Evolutionary conservation across 1,140 invertebrate genomes (phyloP).

Genomic region (Drosophila triauraria): DNA sequence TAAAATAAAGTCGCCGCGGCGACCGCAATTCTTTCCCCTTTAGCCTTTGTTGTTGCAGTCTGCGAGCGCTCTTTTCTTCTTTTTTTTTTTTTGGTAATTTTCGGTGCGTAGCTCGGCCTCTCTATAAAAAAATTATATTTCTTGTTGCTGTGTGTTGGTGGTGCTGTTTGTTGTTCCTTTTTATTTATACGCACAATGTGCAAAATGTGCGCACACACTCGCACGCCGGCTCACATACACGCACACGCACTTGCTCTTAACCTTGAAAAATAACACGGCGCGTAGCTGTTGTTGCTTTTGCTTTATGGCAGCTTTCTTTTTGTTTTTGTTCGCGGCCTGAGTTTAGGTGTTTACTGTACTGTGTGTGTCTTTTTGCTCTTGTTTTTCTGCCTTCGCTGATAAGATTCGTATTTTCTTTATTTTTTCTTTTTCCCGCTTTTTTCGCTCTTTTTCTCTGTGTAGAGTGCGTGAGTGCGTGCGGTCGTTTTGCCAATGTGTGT

Average conservation of each 20-base stretch:
- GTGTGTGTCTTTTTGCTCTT: conserved; percentile 35
- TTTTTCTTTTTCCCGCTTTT: conserved; percentile 52
- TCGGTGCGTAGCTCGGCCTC: conserved; percentile 42
- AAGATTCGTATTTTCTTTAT: conserved; percentile 63
- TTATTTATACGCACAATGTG: conserved; percentile 67
- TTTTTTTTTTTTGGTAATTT: conserved; percentile 26
- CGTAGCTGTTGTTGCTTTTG: conserved; percentile 37
- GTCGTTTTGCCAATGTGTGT: not conserved
- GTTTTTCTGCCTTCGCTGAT: conserved; percentile 47
- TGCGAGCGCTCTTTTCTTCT: conserved; percentile 16
- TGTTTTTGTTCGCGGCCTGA: conserved; percentile 35
- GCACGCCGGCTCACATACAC: conserved; percentile 22
- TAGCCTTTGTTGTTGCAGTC: conserved; percentile 40
- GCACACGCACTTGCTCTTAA: conserved; percentile 80
- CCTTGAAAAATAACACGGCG: conserved; percentile 67
- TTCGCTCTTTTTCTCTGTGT: conserved; percentile 40
- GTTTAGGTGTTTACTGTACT: conserved; percentile 58
- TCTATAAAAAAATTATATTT: conserved; percentile 51
- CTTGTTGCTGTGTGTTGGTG: conserved; percentile 47
- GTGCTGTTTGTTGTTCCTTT: conserved; percentile 28
- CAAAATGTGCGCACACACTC: conserved; percentile 50
- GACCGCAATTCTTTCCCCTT: conserved; percentile 12
- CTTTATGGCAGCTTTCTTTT: conserved; percentile 39
- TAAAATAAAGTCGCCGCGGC: conserved; percentile 24
- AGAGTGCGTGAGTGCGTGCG: conserved; percentile 51